phyloP scores from a whole-genome alignment of 2,113 vertebrate species.

The Mesitornis unicolor region DNA sequence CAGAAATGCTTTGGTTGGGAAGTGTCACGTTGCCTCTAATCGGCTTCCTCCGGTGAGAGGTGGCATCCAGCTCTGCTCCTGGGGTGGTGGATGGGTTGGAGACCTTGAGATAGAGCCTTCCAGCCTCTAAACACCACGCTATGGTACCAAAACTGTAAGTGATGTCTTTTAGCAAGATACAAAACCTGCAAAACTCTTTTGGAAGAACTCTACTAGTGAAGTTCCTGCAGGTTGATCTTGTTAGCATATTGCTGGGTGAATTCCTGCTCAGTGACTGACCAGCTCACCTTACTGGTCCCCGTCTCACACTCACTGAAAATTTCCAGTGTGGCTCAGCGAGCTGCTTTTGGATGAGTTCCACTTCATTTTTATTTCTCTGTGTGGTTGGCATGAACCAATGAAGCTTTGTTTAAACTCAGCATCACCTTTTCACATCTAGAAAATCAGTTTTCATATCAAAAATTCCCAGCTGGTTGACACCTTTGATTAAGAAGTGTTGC shows the following conservation, averaged over 20 bases:
- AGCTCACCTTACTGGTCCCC: background rate
- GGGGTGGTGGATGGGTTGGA: background rate
- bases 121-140: background rate
- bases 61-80: background rate
- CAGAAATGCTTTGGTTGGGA: background rate
- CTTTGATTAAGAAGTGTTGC: background rate
- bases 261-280: background rate
- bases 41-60: background rate
- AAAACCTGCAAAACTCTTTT: background rate
- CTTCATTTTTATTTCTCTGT: background rate
- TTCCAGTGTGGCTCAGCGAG: background rate
- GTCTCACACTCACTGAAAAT: background rate
- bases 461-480: background rate
- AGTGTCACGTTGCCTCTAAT: background rate
- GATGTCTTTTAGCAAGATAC: background rate
- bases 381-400: background rate
- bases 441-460: background rate
- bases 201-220: background rate
- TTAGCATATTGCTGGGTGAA: rapidly evolving
- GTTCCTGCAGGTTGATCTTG: background rate
- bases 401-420: background rate
- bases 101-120: background rate
- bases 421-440: background rate
- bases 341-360: background rate
- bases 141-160: background rate